Conservation (phyloP, 2,113 vertebrate genomes). For the Phyllostomus hastatus region DNA sequence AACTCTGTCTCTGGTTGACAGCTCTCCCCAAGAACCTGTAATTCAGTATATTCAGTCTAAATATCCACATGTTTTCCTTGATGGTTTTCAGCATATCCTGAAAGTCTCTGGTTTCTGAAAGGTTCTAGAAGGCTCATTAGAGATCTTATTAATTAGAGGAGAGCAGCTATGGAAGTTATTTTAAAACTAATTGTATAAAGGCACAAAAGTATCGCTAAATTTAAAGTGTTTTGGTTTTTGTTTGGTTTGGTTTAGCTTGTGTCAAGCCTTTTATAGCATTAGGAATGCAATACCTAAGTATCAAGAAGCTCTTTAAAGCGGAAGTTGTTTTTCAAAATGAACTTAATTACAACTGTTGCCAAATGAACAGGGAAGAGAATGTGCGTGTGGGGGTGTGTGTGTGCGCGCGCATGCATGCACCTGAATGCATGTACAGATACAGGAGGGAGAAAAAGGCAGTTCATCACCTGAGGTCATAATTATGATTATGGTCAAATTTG, state of each 20-base stretch:
- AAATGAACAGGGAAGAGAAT: neutral
- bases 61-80: neutral
- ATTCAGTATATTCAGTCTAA: neutral
- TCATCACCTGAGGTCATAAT: neutral
- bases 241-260: neutral
- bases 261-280: neutral
- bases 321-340: neutral
- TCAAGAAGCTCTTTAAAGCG: neutral
- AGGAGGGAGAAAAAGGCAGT: neutral
- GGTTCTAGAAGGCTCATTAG: neutral
- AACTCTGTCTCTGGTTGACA: neutral
- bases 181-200: neutral
- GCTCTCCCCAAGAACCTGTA: neutral
- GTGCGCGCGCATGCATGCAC: too few relatives aligned
- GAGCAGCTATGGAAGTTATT: neutral
- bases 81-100: neutral
- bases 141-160: neutral
- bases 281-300: neutral
- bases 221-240: neutral
- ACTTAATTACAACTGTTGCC: neutral
- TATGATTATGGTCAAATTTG: neutral
- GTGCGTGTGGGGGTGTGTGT: neutral
- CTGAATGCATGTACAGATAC: neutral
- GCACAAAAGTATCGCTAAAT: neutral
- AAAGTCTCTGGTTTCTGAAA: constrained; percentile 11